Evolutionary conservation across 2,888 invertebrate species (phyloP).

Genomic region (Parnassius orleans): DNA sequence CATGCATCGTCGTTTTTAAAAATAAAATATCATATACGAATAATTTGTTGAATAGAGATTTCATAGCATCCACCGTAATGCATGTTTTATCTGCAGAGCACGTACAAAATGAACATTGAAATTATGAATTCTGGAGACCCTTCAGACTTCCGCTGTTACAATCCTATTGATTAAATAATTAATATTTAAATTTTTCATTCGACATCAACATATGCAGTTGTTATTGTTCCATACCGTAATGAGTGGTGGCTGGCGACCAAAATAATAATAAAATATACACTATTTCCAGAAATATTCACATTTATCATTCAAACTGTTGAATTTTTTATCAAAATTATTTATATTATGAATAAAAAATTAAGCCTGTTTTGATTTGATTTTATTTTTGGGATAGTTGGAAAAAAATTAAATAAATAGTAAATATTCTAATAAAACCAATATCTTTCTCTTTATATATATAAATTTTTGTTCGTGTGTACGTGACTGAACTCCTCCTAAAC

Average conservation of each 20-base stretch:
- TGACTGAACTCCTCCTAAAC: too few relatives aligned
- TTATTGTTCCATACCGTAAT: slow-evolving; percentile 52
- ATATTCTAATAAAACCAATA: too few relatives aligned
- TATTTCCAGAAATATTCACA: slow-evolving; percentile 62
- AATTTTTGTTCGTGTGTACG: too few relatives aligned
- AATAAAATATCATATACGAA: background rate
- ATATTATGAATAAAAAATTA: too few relatives aligned
- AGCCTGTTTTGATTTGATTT: too few relatives aligned
- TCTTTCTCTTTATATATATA: too few relatives aligned
- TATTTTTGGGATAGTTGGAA: too few relatives aligned
- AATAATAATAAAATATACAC: slow-evolving; percentile 37
- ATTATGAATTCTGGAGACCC: slow-evolving; percentile 20
- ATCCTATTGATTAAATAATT: slow-evolving; percentile 37
- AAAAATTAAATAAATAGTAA: too few relatives aligned
- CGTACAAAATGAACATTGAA: slow-evolving; percentile 23
- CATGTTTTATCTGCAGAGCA: slow-evolving; percentile 30
- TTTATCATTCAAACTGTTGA: slow-evolving; percentile 52
- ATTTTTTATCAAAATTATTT: slow-evolving; percentile 2
- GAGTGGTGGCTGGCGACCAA: slow-evolving; percentile 46
- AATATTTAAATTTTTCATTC: slow-evolving; percentile 47
- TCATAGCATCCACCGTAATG: background rate
- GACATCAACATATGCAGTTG: slow-evolving; percentile 43
- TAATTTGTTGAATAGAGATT: background rate
- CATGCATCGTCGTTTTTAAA: too few relatives aligned
- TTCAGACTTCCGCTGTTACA: slow-evolving; percentile 24